Conservation (phyloP, 2,888 invertebrate genomes). For the Nomada fucata region DNA sequence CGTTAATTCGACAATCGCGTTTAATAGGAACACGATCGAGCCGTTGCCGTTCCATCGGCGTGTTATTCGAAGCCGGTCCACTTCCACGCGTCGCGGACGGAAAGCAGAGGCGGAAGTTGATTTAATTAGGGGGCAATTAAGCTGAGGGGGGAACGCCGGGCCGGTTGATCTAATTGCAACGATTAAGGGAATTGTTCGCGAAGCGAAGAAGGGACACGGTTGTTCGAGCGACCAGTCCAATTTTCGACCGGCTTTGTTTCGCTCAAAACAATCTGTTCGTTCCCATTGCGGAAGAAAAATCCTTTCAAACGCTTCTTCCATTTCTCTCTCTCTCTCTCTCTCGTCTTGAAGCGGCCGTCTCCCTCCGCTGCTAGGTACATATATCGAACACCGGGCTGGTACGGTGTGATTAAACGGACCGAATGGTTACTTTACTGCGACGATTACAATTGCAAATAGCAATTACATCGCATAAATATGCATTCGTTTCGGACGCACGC, state of each 20-base stretch:
- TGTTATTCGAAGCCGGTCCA: slow-evolving; percentile 34
- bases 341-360: neutral
- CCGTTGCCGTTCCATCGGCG: slow-evolving; percentile 1
- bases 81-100: slow-evolving; percentile 23
- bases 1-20: slow-evolving; percentile 15
- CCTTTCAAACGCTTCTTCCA: no score
- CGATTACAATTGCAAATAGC: slow-evolving; percentile 22
- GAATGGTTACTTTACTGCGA: neutral
- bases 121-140: slow-evolving; percentile 61
- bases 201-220: neutral
- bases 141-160: slow-evolving; percentile 28
- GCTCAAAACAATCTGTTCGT: neutral
- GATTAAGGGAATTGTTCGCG: slow-evolving; percentile 55
- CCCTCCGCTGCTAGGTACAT: no score
- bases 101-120: slow-evolving; percentile 49
- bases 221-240: slow-evolving; percentile 1
- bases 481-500: neutral
- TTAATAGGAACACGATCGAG: slow-evolving; percentile 28
- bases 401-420: slow-evolving; percentile 2
- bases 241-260: slow-evolving; percentile 26
- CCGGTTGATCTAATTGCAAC: slow-evolving; percentile 57
- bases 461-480: slow-evolving; percentile 18
- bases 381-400: neutral
- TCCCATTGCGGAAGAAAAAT: neutral
- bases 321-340: no score